phyloP scores from a whole-genome alignment of 2,113 vertebrate species.

The Acrocephalus kingi region DNA sequence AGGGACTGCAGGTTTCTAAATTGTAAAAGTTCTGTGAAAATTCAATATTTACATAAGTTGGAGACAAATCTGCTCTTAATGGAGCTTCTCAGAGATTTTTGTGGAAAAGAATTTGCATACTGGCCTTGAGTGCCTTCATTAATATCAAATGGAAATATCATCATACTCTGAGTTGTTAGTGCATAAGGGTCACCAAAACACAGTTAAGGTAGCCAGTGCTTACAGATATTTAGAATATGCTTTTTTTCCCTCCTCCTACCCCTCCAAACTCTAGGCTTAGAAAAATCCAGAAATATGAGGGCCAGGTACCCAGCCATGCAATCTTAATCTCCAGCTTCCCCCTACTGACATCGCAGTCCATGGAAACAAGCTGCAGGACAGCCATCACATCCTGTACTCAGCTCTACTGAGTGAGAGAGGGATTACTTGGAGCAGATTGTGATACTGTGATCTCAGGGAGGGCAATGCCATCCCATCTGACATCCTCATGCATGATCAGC shows the following conservation, averaged over 20 bases:
- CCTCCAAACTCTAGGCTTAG: not conserved
- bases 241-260: accelerated
- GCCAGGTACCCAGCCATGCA: not conserved
- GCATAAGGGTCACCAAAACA: not conserved
- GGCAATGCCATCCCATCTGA: not conserved
- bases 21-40: not conserved
- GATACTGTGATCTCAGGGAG: not conserved
- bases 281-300: not conserved
- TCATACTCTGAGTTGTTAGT: not conserved
- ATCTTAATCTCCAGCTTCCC: not conserved
- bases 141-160: not conserved
- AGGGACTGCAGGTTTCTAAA: not conserved
- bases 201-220: not conserved
- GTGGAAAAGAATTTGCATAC: not conserved
- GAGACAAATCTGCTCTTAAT: not conserved
- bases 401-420: not conserved
- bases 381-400: not conserved
- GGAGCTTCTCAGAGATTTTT: not conserved
- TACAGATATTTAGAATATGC: not conserved
- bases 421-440: not conserved
- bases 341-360: accelerated
- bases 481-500: not conserved
- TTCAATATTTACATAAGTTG: not conserved
- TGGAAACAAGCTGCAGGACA: not conserved
- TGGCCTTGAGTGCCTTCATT: not conserved